Percentiles rank a stretch among this genome's conserved stretches.
phyloP scores from a whole-genome alignment of 2,113 vertebrate species.

The Neogobius melanostomus region DNA sequence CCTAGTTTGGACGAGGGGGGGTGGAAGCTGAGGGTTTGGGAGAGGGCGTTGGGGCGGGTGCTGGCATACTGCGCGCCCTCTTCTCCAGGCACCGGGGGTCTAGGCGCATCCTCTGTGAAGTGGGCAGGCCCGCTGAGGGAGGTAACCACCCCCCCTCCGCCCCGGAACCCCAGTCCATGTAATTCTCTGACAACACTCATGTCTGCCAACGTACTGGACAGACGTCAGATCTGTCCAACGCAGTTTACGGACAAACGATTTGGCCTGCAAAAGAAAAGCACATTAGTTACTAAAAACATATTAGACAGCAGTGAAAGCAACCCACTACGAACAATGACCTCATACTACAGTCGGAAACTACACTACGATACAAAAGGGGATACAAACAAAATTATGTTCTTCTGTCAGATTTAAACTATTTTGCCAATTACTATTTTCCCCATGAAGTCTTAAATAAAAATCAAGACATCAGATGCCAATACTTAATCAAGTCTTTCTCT shows the following conservation, averaged over 20 bases:
- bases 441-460: too few relatives aligned
- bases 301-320: not conserved
- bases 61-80: constrained; percentile 83
- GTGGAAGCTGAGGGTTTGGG: constrained; percentile 66
- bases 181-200: constrained; percentile 86
- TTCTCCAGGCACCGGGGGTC: constrained; percentile 94
- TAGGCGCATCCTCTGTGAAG: constrained; percentile 94
- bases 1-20: constrained; percentile 79
- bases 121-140: constrained; percentile 68
- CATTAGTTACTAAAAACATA: constrained; percentile 4
- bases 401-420: too few relatives aligned
- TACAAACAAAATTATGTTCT: too few relatives aligned
- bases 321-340: too few relatives aligned
- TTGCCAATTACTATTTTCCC: too few relatives aligned
- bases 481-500: too few relatives aligned
- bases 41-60: constrained; percentile 68
- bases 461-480: too few relatives aligned
- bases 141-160: constrained; percentile 69
- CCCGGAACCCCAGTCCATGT: constrained; percentile 85
- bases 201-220: constrained; percentile 57
- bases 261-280: constrained; percentile 68
- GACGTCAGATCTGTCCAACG: constrained; percentile 74
- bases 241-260: constrained; percentile 67
- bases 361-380: too few relatives aligned
- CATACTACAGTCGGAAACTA: too few relatives aligned